Evolutionary conservation across 2,888 invertebrate species (phyloP).

Genomic region (Schrankia costaestrigalis): DNA sequence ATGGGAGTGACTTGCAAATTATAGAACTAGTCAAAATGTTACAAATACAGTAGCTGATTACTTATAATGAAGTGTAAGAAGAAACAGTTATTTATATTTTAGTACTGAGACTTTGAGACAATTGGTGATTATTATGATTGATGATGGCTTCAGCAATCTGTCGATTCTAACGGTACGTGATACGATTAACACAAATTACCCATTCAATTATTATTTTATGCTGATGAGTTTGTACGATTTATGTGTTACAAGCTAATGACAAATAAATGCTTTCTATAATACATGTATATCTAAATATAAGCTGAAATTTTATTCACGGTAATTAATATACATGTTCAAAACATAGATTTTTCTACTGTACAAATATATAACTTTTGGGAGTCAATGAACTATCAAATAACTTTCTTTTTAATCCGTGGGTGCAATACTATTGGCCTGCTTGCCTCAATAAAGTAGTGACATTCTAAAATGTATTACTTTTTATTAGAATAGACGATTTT

Average conservation of each 20-base stretch:
- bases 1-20: too few relatives aligned
- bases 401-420: conserved; percentile 20
- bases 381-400: conserved; percentile 7
- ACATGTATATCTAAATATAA: too few relatives aligned
- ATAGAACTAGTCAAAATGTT: too few relatives aligned
- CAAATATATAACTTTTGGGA: too few relatives aligned
- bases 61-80: too few relatives aligned
- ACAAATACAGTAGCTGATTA: too few relatives aligned
- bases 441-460: conserved; percentile 22
- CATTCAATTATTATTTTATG: conserved; percentile 20
- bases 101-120: conserved; percentile 48
- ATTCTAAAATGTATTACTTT: too few relatives aligned
- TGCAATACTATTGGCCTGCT: conserved; percentile 18
- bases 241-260: conserved; percentile 6
- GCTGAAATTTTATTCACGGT: too few relatives aligned
- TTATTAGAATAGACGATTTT: too few relatives aligned
- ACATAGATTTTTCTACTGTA: too few relatives aligned
- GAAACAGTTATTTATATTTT: conserved; percentile 23
- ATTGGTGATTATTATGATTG: conserved; percentile 67
- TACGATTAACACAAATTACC: conserved; percentile 30
- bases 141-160: conserved; percentile 43
- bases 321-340: too few relatives aligned
- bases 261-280: too few relatives aligned
- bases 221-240: conserved; percentile 14
- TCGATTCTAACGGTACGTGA: conserved; percentile 41